Conservation (phyloP, 1,140 invertebrate genomes). For the Nephila pilipes region DNA sequence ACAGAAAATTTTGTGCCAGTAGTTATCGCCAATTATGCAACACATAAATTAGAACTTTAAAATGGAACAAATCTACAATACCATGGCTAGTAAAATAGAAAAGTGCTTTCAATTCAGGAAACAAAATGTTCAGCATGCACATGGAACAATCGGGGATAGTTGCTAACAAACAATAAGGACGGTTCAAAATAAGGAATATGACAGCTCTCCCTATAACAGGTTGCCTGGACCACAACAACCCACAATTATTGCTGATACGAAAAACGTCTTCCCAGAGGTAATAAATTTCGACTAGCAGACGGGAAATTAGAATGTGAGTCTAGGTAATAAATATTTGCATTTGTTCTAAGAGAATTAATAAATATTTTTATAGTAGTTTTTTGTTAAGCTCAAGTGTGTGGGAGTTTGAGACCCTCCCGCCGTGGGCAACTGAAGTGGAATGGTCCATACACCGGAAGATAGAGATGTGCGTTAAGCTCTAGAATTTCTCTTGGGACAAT, state of each 20-base stretch:
- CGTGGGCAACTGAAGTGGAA: constrained; percentile 35
- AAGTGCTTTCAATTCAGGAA: too few species aligned
- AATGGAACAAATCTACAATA: too few species aligned
- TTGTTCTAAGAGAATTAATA: constrained; percentile 39
- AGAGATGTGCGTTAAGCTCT: constrained; percentile 76
- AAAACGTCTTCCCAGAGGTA: neutral
- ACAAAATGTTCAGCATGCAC: too few species aligned
- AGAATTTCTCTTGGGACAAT: constrained; percentile 48
- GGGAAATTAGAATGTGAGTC: neutral
- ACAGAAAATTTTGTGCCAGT: too few species aligned
- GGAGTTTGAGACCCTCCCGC: constrained; percentile 15
- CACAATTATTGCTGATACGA: constrained; percentile 6
- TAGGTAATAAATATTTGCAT: constrained; percentile 37
- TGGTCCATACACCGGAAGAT: constrained; percentile 66
- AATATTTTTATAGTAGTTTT: constrained; percentile 8
- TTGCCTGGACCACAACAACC: neutral
- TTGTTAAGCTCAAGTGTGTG: constrained; percentile 25
- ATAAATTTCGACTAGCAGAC: constrained; percentile 7
- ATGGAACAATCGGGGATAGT: too few species aligned
- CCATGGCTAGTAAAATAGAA: too few species aligned
- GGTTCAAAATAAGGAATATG: too few species aligned
- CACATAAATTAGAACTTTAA: too few species aligned
- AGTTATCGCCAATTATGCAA: too few species aligned
- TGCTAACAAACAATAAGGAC: too few species aligned
- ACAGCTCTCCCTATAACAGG: too few species aligned